These are phyloP conservation scores for Tokudaia tokunoshimensis DNA, from an alignment of 2,797 vertebrate genomes.

Conservation along the genomic window DNA sequence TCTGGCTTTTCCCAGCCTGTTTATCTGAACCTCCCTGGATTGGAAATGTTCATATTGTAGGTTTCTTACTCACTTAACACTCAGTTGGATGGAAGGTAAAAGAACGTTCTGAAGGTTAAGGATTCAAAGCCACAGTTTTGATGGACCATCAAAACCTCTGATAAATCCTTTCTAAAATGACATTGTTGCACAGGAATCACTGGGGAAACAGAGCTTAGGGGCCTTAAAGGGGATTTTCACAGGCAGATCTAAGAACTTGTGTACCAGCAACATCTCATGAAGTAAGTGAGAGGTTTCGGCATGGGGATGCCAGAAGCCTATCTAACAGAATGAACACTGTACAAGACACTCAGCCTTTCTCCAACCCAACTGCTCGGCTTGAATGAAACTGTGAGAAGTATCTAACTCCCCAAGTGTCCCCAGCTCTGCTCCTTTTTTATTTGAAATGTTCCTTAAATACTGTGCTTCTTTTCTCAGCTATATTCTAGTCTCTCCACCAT, in stretches of 20 bases:
- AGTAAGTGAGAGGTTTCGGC: neutral
- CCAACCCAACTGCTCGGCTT: neutral
- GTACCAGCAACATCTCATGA: conserved; percentile 4
- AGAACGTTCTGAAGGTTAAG: conserved; percentile 45
- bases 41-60: conserved; percentile 23
- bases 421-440: neutral
- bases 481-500: neutral
- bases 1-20: neutral
- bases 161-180: neutral
- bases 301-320: neutral
- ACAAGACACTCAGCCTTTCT: conserved; percentile 22
- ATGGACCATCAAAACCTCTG: conserved; percentile 18
- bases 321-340: neutral
- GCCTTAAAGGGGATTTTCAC: conserved; percentile 26
- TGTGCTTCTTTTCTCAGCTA: neutral
- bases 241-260: neutral
- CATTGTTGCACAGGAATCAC: neutral
- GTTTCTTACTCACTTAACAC: neutral
- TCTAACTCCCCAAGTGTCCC: neutral
- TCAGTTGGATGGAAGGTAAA: conserved; percentile 32
- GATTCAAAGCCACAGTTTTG: neutral
- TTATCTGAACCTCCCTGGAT: conserved; percentile 30
- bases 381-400: conserved; percentile 20
- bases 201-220: neutral
- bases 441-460: conserved; percentile 36